These are phyloP conservation scores for Drosophila subpulchrella DNA, from an alignment of 1,140 invertebrate genomes.

Conservation along the genomic window DNA sequence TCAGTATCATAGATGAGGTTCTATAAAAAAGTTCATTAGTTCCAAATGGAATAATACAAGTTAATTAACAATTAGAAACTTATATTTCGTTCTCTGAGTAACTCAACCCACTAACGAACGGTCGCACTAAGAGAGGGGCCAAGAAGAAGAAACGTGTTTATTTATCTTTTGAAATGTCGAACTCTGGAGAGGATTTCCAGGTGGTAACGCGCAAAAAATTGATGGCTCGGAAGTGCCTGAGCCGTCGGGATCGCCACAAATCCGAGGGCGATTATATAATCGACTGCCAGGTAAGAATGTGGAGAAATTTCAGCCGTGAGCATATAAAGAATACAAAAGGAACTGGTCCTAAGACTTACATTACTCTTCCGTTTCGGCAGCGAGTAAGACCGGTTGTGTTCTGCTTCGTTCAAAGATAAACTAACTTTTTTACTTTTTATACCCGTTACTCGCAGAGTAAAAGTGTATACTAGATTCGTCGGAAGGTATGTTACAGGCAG, in stretches of 20 bases:
- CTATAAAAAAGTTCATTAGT: too few species aligned
- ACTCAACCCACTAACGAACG: not conserved
- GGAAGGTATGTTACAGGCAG: too few species aligned
- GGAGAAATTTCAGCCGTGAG: conserved; percentile 69
- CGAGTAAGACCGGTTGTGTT: too few species aligned
- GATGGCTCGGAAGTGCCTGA: conserved; percentile 71
- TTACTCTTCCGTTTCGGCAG: too few species aligned
- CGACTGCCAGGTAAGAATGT: conserved; percentile 76
- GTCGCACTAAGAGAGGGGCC: not conserved
- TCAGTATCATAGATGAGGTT: too few species aligned
- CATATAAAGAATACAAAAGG: not conserved
- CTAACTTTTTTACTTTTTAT: too few species aligned
- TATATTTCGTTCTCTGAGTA: not conserved
- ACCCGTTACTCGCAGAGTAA: too few species aligned
- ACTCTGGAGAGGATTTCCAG: conserved; percentile 59
- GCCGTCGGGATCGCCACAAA: conserved; percentile 58
- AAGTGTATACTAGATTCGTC: too few species aligned
- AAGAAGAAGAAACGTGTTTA: conserved; percentile 36
- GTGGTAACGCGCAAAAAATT: too few species aligned
- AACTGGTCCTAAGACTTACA: too few species aligned
- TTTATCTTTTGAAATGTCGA: conserved; percentile 63
- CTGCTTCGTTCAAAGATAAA: too few species aligned
- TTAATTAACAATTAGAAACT: not conserved
- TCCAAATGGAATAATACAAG: not conserved
- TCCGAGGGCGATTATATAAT: conserved; percentile 69